Percentiles rank a stretch among this genome's conserved stretches.
These are phyloP conservation scores for Channa maculata DNA, from an alignment of 2,113 vertebrate species.

Conservation along the genomic window DNA sequence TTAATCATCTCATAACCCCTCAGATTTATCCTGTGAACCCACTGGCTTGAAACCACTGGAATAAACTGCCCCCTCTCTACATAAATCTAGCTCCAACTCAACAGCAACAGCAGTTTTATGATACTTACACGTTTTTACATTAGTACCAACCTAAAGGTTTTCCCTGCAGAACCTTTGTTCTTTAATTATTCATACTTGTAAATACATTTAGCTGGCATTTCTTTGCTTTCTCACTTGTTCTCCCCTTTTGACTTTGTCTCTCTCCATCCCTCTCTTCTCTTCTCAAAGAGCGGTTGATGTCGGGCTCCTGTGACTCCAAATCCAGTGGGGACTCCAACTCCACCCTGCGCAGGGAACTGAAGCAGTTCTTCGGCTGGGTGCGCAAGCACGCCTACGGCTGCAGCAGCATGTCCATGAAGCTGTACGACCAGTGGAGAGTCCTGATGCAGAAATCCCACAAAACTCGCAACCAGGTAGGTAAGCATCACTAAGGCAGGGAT, in stretches of 20 bases:
- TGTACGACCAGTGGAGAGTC: slow-evolving; percentile 98
- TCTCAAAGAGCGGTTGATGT: slow-evolving; percentile 82
- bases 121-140: no score
- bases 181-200: no score
- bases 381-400: slow-evolving; percentile 96
- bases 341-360: slow-evolving; percentile 93
- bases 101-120: no score
- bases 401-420: slow-evolving; percentile 96
- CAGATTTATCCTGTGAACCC: no score
- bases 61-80: no score
- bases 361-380: slow-evolving; percentile 98
- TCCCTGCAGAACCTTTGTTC: no score
- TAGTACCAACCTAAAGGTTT: no score
- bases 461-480: slow-evolving; percentile 98
- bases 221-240: neutral
- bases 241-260: neutral
- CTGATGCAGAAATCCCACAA: slow-evolving; percentile 99
- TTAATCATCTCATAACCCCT: no score
- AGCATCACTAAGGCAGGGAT: slow-evolving; percentile 76
- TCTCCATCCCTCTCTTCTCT: neutral
- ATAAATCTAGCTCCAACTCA: no score
- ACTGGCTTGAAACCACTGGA: no score
- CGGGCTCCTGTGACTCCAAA: slow-evolving; percentile 92
- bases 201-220: no score
- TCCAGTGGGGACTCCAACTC: slow-evolving; percentile 92